Base-by-base conservation (phyloP, 2,113 vertebrate species). In the Gymnocephalus cernua region DNA sequence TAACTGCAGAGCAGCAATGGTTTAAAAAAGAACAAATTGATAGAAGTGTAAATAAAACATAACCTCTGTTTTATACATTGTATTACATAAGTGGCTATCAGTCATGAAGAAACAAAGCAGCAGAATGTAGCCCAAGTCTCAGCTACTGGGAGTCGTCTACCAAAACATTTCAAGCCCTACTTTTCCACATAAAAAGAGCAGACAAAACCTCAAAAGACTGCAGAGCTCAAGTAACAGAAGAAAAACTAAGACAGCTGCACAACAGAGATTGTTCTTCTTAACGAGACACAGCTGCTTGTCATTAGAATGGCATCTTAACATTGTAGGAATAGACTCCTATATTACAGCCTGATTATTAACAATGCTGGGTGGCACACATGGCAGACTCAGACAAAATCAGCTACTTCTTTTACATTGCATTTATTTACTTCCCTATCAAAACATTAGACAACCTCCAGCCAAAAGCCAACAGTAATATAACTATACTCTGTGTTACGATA, bases 41-140 rank as follows among this genome's bases (percentile, higher is more conserved):
- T 47, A 35, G 51, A 61, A 58, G 11, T 54, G n/a, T 90, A 79
- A 90, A 93, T 92, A 86, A 89, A 90, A 88, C 71, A 89, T 81
- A 77, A 77, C 66, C 19, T 69, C 57, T 54, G 67, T 80, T 85
- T 77, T 76, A 66, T 70, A 79, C 74, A 82, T 89, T 91, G 85
- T 64, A 83, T 80, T 74, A 74, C 83, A 72, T 67, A 57, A 58
- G 69, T 67, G 61, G 11, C 76, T 68, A 88, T 86, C 86, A 90
- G 75, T 92, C 84, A 87, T 35, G 53, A 45, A 73, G 35, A 27
- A 83, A 67, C 58, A 66, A 61, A 68, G 32, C 50, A 35, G 56
- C 56, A 66, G 61, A 69, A 79, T 67, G 73, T 38, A 38, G 14
- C 23, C 21, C 66, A 25, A 48, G 38, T 81, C 53, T 73, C 64